These are phyloP conservation scores for Harmothoe impar DNA, from an alignment of 2,888 invertebrate species.

Conservation along the genomic window DNA sequence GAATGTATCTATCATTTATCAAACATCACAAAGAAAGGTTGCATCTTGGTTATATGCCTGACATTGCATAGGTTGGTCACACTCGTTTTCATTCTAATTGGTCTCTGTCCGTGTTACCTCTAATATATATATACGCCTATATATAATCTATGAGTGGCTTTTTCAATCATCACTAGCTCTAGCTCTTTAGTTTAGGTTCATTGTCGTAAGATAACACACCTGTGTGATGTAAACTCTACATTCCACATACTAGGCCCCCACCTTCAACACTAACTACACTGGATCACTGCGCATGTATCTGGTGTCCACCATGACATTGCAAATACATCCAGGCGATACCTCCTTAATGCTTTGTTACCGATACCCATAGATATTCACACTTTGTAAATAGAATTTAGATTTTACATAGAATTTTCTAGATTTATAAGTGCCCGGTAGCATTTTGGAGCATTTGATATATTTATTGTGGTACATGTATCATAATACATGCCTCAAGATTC, in stretches of 20 bases:
- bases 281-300: not conserved
- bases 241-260: not conserved
- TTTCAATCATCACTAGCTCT: conserved; percentile 37
- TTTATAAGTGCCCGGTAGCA: not conserved
- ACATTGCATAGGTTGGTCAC: not conserved
- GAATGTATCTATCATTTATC: not conserved
- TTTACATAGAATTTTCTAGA: not conserved
- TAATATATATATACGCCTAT: conserved; percentile 41
- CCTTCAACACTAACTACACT: conserved; percentile 9
- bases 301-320: not conserved
- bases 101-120: conserved; percentile 27
- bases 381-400: not conserved
- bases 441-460: not conserved
- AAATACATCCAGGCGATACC: not conserved
- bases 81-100: not conserved
- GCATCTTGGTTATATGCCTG: not conserved
- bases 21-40: not conserved
- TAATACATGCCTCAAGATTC: no score
- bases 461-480: no score
- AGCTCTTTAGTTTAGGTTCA: conserved; percentile 36
- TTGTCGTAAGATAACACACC: conserved; percentile 15
- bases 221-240: not conserved
- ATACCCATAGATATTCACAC: not conserved
- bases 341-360: not conserved
- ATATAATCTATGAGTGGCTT: conserved; percentile 42